These are phyloP conservation scores for Ceratina japonica DNA, from an alignment of 1,140 invertebrate species.

Conservation along the genomic window DNA sequence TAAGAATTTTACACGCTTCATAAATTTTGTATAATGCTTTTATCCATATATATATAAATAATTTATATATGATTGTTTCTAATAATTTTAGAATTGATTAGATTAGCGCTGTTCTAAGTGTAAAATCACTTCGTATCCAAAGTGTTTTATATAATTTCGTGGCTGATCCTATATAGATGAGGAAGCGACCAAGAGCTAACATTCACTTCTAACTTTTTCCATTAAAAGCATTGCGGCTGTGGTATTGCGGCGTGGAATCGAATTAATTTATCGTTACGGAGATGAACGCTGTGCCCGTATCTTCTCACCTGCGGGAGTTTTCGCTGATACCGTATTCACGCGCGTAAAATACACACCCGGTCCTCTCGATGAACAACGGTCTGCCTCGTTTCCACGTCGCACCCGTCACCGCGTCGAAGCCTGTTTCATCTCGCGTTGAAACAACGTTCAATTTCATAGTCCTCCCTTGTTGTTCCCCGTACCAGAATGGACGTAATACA, in stretches of 20 bases:
- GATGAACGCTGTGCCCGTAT: constrained; percentile 19
- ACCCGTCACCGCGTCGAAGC: too few relatives aligned
- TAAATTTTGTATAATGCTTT: too few relatives aligned
- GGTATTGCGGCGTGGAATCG: background rate
- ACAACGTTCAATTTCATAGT: background rate
- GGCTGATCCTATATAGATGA: too few relatives aligned
- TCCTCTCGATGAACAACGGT: too few relatives aligned
- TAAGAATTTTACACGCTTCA: too few relatives aligned
- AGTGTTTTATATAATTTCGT: too few relatives aligned
- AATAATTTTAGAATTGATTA: background rate
- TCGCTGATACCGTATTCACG: constrained; percentile 25
- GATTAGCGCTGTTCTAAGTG: background rate
- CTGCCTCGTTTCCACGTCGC: background rate
- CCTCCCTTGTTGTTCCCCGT: background rate
- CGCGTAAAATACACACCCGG: background rate
- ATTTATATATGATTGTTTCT: too few relatives aligned
- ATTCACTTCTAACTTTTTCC: background rate
- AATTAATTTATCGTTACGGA: constrained; percentile 39
- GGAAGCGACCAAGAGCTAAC: too few relatives aligned
- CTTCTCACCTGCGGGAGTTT: background rate
- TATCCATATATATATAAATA: too few relatives aligned
- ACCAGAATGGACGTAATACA: background rate
- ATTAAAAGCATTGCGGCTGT: background rate
- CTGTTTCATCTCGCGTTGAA: constrained; percentile 6
- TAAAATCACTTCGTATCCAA: background rate